phyloP scores from a whole-genome alignment of 1,140 invertebrate species.

The Atopsyche davidsoni region DNA sequence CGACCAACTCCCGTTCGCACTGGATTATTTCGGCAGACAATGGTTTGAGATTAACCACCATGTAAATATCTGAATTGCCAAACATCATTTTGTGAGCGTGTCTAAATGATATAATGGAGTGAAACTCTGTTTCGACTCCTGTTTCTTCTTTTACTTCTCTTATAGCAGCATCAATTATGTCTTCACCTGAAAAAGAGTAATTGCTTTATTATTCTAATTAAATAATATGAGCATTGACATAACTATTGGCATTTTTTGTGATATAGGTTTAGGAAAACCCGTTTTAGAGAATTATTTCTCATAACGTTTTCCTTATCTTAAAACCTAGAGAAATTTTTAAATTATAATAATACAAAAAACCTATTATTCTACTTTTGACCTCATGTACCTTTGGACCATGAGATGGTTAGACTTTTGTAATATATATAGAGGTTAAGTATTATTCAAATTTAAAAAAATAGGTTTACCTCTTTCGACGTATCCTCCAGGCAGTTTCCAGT shows the following conservation, averaged over 20 bases:
- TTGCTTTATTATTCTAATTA: no score
- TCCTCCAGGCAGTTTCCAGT: constrained; percentile 90
- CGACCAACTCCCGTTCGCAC: constrained; percentile 68
- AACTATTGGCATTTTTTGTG: constrained; percentile 1
- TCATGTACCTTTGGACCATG: no score
- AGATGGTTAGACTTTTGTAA: no score
- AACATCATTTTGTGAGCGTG: constrained; percentile 66
- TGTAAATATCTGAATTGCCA: constrained; percentile 80
- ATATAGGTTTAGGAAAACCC: neutral
- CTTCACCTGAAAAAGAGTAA: constrained; percentile 59
- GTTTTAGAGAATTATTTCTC: neutral
- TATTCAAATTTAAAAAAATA: constrained; percentile 1
- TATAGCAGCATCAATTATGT: constrained; percentile 68
- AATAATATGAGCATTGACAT: no score
- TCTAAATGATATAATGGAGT: constrained; percentile 68
- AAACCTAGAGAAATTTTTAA: no score
- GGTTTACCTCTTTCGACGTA: constrained; percentile 74
- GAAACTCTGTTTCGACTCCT: constrained; percentile 68
- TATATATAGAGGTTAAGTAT: no score
- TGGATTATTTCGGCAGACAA: constrained; percentile 56
- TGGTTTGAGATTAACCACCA: constrained; percentile 68
- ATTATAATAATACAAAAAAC: no score
- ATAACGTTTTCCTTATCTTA: no score
- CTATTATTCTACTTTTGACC: no score
- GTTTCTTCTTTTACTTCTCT: constrained; percentile 90